Conservation (phyloP, 2,113 vertebrate species). For the Pollimyrus isidori region DNA sequence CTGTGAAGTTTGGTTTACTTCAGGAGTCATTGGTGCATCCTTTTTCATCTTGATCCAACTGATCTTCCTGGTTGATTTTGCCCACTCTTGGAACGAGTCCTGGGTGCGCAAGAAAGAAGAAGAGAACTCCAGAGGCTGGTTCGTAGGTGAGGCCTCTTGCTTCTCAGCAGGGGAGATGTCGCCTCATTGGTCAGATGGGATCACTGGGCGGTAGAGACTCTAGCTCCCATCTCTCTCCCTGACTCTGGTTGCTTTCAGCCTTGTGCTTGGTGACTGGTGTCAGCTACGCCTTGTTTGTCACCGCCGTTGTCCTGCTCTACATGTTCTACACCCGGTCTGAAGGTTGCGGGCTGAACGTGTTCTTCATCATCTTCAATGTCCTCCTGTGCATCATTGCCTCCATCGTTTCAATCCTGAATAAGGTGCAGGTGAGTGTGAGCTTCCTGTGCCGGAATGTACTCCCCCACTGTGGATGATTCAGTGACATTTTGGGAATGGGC, state of each 20-base stretch:
- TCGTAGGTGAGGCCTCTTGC: slow-evolving; percentile 67
- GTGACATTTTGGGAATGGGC: not conserved
- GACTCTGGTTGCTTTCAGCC: slow-evolving; percentile 50
- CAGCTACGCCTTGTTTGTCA: slow-evolving; percentile 67
- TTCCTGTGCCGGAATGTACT: not conserved
- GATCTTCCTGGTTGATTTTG: slow-evolving; percentile 81
- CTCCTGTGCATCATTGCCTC: slow-evolving; percentile 73
- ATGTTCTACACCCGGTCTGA: slow-evolving; percentile 73
- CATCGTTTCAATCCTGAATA: slow-evolving; percentile 71
- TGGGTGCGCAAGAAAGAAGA: slow-evolving; percentile 79
- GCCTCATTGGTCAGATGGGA: not conserved
- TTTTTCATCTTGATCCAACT: slow-evolving; percentile 87
- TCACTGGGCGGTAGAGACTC: not conserved
- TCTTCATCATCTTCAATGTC: slow-evolving; percentile 86
- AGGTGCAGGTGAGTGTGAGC: slow-evolving; percentile 75
- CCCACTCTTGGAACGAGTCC: slow-evolving; percentile 81
- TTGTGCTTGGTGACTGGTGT: slow-evolving; percentile 65
- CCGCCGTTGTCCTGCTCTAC: slow-evolving; percentile 61
- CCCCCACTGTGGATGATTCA: not conserved
- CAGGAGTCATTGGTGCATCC: slow-evolving; percentile 69
- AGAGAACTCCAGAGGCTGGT: slow-evolving; percentile 73
- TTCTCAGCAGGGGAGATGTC: not conserved
- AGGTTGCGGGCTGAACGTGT: slow-evolving; percentile 77
- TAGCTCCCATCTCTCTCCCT: not conserved
- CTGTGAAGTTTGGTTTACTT: slow-evolving; percentile 71